Evolutionary conservation across 2,113 vertebrate species (phyloP).

Genomic region (Rhea americana): DNA sequence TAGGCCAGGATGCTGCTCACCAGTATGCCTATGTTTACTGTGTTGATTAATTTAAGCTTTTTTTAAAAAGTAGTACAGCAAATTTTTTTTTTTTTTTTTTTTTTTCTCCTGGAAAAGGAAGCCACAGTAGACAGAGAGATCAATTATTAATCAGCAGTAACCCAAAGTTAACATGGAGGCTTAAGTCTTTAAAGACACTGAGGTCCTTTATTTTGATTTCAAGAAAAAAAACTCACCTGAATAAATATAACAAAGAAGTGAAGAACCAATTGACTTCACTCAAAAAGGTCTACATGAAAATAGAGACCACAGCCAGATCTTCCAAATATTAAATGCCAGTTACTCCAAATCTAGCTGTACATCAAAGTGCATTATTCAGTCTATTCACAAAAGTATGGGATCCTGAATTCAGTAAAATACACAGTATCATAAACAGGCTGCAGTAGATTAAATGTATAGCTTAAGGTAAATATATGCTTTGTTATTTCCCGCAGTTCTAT

Average conservation of each 20-base stretch:
- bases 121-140: background rate
- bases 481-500: background rate
- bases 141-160: slow-evolving; percentile 53
- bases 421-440: background rate
- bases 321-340: background rate
- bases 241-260: background rate
- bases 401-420: background rate
- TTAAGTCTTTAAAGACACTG: background rate
- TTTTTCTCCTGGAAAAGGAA: slow-evolving; percentile 23
- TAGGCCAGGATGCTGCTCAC: slow-evolving; percentile 58
- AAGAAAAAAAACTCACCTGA: background rate
- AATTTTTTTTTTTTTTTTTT: background rate
- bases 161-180: background rate
- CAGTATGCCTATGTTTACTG: slow-evolving; percentile 9
- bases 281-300: background rate
- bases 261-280: background rate
- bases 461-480: background rate
- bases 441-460: background rate
- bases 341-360: background rate
- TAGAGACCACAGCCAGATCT: background rate
- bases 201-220: background rate
- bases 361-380: background rate
- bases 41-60: slow-evolving; percentile 40
- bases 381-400: background rate
- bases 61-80: background rate